Percentiles rank a stretch among this genome's conserved stretches.
These are phyloP conservation scores for Trididemnum miniatum DNA, from an alignment of 23 tunicate genomes.

Conservation along the genomic window DNA sequence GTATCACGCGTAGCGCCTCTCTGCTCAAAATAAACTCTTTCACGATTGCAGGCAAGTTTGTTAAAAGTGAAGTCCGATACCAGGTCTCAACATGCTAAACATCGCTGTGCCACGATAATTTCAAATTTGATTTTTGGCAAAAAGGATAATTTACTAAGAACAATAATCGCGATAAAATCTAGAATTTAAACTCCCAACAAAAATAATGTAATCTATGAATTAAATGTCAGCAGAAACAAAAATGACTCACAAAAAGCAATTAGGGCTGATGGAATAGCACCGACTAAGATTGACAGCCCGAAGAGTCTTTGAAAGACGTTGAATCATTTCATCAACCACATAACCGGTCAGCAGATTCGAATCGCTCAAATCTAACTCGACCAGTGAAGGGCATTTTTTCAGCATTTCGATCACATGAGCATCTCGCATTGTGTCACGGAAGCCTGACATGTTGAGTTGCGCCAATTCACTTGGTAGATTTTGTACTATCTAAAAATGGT, in stretches of 20 bases:
- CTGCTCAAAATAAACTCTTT: no score
- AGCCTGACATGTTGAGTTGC: slow-evolving; percentile 74
- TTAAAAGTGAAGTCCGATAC: no score
- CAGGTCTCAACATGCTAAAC: no score
- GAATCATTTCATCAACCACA: slow-evolving; percentile 36
- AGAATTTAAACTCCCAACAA: background rate
- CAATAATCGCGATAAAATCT: background rate
- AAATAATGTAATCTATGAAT: background rate
- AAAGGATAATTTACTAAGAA: no score
- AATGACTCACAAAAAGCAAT: slow-evolving; percentile 73
- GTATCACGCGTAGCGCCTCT: no score
- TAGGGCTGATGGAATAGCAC: slow-evolving; percentile 82
- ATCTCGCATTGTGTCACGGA: slow-evolving; percentile 72
- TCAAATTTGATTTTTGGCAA: no score
- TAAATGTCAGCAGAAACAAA: background rate
- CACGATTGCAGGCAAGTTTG: no score
- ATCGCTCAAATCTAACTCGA: slow-evolving; percentile 80
- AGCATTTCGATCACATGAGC: slow-evolving; percentile 64
- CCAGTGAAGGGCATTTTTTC: slow-evolving; percentile 42
- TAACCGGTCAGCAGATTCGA: slow-evolving; percentile 66
- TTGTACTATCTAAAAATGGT: slow-evolving; percentile 48
- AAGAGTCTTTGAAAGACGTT: slow-evolving; percentile 30
- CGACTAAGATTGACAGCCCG: slow-evolving; percentile 73
- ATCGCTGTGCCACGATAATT: no score
- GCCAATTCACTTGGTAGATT: slow-evolving; percentile 49